A percentile compares a stretch with the other conserved stretches of the same genome.
Conservation (phyloP, 1,140 invertebrate species). For the Leptestheria dahalacensis region DNA sequence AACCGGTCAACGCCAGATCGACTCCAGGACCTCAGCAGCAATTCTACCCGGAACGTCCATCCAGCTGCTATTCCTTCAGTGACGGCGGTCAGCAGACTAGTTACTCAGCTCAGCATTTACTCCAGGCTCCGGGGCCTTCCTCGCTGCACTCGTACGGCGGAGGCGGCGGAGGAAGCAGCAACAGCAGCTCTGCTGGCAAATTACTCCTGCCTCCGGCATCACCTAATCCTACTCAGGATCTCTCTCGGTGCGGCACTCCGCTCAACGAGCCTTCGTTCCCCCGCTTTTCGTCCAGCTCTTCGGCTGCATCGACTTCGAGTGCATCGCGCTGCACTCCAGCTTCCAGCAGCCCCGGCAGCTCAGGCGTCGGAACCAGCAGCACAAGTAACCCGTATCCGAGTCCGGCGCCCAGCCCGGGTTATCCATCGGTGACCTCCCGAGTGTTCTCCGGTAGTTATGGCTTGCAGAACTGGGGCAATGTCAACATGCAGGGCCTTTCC, state of each 20-base stretch:
- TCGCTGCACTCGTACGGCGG: background rate
- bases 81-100: background rate
- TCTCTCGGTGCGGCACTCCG: slow-evolving; percentile 5
- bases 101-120: slow-evolving; percentile 4
- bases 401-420: slow-evolving; percentile 12
- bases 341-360: background rate
- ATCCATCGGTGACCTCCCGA: slow-evolving; percentile 8
- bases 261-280: slow-evolving; percentile 4
- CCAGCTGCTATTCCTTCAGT: slow-evolving; percentile 11
- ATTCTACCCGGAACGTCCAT: slow-evolving; percentile 11
- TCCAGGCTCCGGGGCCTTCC: background rate
- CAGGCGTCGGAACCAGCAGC: background rate
- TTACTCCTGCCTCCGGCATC: background rate
- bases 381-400: slow-evolving; percentile 14
- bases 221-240: slow-evolving; percentile 2
- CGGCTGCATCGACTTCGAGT: background rate
- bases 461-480: slow-evolving; percentile 13
- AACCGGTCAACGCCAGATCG: background rate
- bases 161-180: background rate
- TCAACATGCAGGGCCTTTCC: slow-evolving; percentile 11
- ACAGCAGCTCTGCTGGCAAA: background rate
- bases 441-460: slow-evolving; percentile 13
- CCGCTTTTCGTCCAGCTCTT: slow-evolving; percentile 5
- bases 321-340: background rate
- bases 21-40: slow-evolving; percentile 1